phyloP scores from a whole-genome alignment of 2,797 vertebrate species.

The Hephaestus fuliginosus region DNA sequence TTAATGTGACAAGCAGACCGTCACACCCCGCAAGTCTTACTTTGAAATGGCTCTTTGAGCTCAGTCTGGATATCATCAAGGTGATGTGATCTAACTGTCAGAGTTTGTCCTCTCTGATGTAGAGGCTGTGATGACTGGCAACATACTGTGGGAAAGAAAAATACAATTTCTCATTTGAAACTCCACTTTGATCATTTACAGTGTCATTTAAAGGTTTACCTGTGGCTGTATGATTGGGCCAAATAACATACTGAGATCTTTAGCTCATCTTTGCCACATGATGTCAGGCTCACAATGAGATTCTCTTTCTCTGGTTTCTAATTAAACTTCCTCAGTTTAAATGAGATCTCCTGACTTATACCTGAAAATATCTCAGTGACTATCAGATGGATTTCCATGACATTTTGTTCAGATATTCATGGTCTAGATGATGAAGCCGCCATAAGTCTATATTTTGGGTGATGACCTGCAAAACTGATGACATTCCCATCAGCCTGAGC shows the following conservation, averaged over 20 bases:
- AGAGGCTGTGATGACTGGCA: background rate
- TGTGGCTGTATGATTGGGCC: background rate
- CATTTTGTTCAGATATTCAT: background rate
- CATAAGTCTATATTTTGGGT: background rate
- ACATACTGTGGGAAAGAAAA: too few relatives aligned
- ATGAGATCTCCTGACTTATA: background rate
- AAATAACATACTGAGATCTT: background rate
- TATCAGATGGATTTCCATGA: background rate
- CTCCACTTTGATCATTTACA: background rate
- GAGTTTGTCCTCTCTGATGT: background rate
- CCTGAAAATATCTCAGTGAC: too few relatives aligned
- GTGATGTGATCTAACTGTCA: background rate
- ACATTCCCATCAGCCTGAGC: background rate
- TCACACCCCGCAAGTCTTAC: background rate
- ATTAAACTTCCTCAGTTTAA: background rate
- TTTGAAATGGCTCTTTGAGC: background rate
- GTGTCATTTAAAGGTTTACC: background rate
- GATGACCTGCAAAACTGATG: background rate
- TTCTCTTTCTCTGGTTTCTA: background rate
- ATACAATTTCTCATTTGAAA: background rate
- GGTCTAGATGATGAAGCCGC: background rate
- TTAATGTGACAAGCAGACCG: background rate
- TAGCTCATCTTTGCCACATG: background rate
- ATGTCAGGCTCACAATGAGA: background rate
- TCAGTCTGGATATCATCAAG: background rate